Evolutionary conservation across 2,888 invertebrate genomes (phyloP).

Genomic region (Leucophora obtusa): DNA sequence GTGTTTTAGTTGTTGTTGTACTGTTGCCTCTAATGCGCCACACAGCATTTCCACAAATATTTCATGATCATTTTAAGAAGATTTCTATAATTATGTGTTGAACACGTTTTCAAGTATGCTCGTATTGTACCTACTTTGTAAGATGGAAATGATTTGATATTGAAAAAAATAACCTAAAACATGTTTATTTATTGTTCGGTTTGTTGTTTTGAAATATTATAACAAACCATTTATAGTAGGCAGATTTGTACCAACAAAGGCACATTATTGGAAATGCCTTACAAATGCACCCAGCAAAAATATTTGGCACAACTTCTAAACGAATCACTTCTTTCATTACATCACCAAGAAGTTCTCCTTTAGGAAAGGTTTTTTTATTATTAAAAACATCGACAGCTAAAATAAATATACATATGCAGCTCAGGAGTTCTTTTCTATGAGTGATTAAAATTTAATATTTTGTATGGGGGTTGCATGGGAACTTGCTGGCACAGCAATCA

Average conservation of each 20-base stretch:
- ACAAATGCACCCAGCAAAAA: too few relatives aligned
- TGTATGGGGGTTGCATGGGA: too few relatives aligned
- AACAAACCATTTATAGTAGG: not conserved
- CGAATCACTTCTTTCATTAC: too few relatives aligned
- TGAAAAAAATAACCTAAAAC: conserved; percentile 2
- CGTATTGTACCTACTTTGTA: conserved; percentile 12
- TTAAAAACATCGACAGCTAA: too few relatives aligned
- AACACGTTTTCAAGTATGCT: conserved; percentile 43
- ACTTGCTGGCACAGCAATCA: too few relatives aligned
- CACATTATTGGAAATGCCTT: not conserved
- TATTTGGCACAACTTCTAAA: too few relatives aligned
- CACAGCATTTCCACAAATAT: conserved; percentile 28
- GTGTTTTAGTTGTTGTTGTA: not conserved
- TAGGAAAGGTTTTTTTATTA: too few relatives aligned
- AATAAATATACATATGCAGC: too few relatives aligned
- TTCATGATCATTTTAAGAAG: conserved; percentile 49
- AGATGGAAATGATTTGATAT: conserved; percentile 18
- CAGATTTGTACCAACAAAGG: conserved; percentile 1
- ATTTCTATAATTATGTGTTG: conserved; percentile 58
- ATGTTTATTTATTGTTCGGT: conserved; percentile 26
- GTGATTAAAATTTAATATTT: too few relatives aligned
- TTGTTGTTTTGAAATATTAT: conserved; percentile 12
- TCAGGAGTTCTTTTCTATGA: too few relatives aligned
- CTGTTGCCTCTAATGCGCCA: not conserved
- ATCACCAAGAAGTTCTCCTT: too few relatives aligned